A percentile compares a stretch with the other conserved stretches of the same genome.
These are phyloP conservation scores for Gisinianus flammeolus DNA, from an alignment of 2,888 invertebrate species.

Conservation along the genomic window DNA sequence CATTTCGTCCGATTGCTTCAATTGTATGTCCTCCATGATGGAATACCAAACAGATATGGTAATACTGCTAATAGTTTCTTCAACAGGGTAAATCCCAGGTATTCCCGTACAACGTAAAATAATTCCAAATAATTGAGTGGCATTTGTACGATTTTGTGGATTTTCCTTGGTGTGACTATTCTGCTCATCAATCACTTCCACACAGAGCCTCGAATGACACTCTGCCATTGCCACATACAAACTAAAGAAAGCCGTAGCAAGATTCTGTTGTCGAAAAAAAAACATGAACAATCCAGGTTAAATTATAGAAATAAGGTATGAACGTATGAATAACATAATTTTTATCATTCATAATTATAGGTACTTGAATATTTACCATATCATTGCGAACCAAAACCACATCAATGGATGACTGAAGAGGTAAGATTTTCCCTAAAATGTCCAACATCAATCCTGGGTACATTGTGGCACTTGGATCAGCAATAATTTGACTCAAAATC, in stretches of 20 bases:
- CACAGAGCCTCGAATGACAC: constrained; percentile 53
- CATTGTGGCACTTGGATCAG: constrained; percentile 53
- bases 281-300: neutral
- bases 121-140: constrained; percentile 50
- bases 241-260: constrained; percentile 56
- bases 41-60: constrained; percentile 58
- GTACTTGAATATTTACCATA: constrained; percentile 43
- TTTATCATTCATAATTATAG: no score
- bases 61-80: constrained; percentile 55
- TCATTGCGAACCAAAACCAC: constrained; percentile 50
- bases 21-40: constrained; percentile 56
- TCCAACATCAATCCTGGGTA: constrained; percentile 52
- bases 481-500: constrained; percentile 54
- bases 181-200: constrained; percentile 56
- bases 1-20: constrained; percentile 46
- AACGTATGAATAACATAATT: neutral
- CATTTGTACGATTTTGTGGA: constrained; percentile 50
- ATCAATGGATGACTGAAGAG: constrained; percentile 51
- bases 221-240: constrained; percentile 56
- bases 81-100: constrained; percentile 54
- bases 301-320: neutral
- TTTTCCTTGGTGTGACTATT: constrained; percentile 44
- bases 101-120: constrained; percentile 54
- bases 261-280: constrained; percentile 48
- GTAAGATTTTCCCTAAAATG: constrained; percentile 53